A percentile compares a stretch with the other conserved stretches of the same genome.
Evolutionary conservation across 2,888 invertebrate species (phyloP).

Genomic region (Cyclophora punctaria): DNA sequence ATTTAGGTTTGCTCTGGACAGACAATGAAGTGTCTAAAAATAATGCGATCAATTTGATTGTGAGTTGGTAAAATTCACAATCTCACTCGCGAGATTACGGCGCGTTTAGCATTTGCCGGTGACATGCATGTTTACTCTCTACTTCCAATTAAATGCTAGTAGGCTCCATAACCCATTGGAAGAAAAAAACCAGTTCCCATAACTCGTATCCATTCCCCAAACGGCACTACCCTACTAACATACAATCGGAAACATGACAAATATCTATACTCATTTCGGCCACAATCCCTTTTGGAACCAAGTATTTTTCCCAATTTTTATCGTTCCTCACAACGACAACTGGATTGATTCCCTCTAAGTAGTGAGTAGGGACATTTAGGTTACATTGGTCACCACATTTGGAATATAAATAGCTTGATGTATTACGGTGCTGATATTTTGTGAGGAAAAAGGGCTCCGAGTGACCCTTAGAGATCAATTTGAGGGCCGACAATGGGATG

Average conservation of each 20-base stretch:
- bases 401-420: conserved; percentile 24
- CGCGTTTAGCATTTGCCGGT: too few relatives aligned
- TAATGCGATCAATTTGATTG: too few relatives aligned
- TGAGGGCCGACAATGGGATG: conserved; percentile 20
- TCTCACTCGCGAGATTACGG: too few relatives aligned
- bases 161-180: too few relatives aligned
- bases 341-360: conserved; percentile 35
- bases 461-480: conserved; percentile 22
- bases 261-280: neutral
- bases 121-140: too few relatives aligned
- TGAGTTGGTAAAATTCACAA: too few relatives aligned
- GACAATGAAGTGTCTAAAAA: too few relatives aligned
- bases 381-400: conserved; percentile 19
- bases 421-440: conserved; percentile 19
- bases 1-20: too few relatives aligned
- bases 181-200: too few relatives aligned
- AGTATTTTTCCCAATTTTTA: conserved; percentile 23
- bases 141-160: too few relatives aligned
- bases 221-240: too few relatives aligned
- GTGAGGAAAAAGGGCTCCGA: conserved; percentile 14
- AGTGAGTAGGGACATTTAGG: conserved; percentile 21
- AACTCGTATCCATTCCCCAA: too few relatives aligned
- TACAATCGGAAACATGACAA: neutral
- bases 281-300: neutral
- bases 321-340: conserved; percentile 29